Evolutionary conservation across 2,113 vertebrate species (phyloP).

Genomic region (Lonchura striata): DNA sequence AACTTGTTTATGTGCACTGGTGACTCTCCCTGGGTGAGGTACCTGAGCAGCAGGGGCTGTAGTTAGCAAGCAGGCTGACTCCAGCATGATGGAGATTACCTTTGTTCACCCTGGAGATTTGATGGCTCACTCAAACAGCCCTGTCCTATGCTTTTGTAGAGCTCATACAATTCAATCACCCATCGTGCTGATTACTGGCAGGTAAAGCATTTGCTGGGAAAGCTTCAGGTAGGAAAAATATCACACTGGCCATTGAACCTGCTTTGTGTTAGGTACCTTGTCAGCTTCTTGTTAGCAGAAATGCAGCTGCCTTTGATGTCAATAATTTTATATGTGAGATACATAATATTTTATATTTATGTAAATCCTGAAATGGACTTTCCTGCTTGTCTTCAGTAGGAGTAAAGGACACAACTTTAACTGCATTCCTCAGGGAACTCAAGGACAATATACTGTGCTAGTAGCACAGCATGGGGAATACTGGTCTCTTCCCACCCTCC

Average conservation of each 20-base stretch:
- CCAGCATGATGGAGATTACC: background rate
- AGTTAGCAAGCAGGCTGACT: background rate
- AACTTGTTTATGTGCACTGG: background rate
- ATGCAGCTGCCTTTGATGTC: background rate
- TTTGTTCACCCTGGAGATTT: slow-evolving; percentile 19
- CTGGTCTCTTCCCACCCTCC: background rate
- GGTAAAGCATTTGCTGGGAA: background rate
- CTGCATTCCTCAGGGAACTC: background rate
- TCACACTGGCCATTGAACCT: background rate
- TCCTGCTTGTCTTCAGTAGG: background rate
- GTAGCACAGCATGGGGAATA: background rate
- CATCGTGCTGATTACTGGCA: background rate
- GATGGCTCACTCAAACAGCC: background rate
- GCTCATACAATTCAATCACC: background rate
- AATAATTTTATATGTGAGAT: background rate
- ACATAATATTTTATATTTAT: background rate
- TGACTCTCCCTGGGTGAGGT: background rate
- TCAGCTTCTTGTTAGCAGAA: background rate
- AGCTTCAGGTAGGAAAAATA: slow-evolving; percentile 10
- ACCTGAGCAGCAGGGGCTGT: background rate
- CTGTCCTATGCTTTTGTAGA: background rate
- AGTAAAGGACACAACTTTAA: background rate
- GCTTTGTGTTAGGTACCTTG: background rate
- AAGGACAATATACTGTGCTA: background rate
- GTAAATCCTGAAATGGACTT: background rate